Base-by-base conservation (phyloP, 2,797 vertebrate genomes). In the Gephyroberyx darwinii region DNA sequence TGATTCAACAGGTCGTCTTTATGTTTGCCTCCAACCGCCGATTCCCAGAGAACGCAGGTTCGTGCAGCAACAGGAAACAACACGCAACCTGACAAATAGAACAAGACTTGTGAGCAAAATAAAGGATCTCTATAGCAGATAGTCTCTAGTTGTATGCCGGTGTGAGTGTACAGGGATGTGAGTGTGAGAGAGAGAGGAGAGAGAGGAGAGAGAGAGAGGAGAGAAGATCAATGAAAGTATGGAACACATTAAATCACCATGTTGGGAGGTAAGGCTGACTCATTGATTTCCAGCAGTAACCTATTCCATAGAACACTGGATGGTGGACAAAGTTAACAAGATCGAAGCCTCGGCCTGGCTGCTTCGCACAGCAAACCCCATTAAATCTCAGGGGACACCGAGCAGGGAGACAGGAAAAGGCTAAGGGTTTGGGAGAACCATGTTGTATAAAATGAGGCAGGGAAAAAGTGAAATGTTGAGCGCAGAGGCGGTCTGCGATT, bases 241-340 rank as follows among this genome's bases (percentile, higher is more conserved):
- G 57, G 69, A 86, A 76, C 61, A 70, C 69, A 80, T 86, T 83
- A 77, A 86, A 89, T 90, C 80, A 70, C 81, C 84, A 66, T 60
- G 80, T 78, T 78, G 74, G 83, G 64, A 77, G 75, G 69, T 84
- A 73, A 70, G 81, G 80, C 86, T 69, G 66, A 88, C 60, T 78
- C 75, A 81, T 84, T 83, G 85, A 86, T 86, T 89, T 84, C 52
- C 65, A 81, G 76, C 64, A 55, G 54, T 60, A 68, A 74, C 66
- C 73, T 78, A 72, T 84, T 87, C 69, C 47, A 71, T 58, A 70
- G 37, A 76, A 74, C 60, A 72, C 30, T 78, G 74, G 82, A 81
- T 47, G 61, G 81, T 81, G 78, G 74, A 75, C 74, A 84, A 85
- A 83, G 71, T 82, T 84, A 87, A 83, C 75, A 79, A 71, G 78